Evolutionary conservation across 2,888 invertebrate species (phyloP), one percentile per base, ranked within the genome.

Genomic region (Drosophila prolongata): DNA sequence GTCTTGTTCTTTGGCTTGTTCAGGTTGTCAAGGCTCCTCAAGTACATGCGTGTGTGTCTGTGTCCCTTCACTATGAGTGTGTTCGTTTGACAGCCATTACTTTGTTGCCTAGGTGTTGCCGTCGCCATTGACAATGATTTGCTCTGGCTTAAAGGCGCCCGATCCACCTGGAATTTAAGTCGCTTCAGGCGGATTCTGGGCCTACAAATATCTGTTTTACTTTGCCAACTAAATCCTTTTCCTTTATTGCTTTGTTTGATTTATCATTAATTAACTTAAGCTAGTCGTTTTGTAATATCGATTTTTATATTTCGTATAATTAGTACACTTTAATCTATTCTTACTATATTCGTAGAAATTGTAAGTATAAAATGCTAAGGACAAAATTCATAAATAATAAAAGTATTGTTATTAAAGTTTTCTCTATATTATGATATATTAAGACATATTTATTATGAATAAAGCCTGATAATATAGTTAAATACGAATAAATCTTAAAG

Each of bases 41-140:
- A 81, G 76, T 79, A 79, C 59, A 64, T 71, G 71, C 56, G 73
- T 71, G 62, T 57, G 42, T 19, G 44, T 44, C 42, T 19, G 16
- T 38, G 38, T 53, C 24, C 38, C 14, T 42, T 42, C 27, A 44
- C 16, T 59, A 55, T 59, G 56, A 46, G 38, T 66, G 58, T 77
- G 52, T 72, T 54, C 76, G 19, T 47, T 59, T 37, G 46, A 60
- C 75, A 69, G 78, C 75, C 78, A 86, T 82, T 82, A 82, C 87
- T 78, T 78, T 80, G 87, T 82, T 78, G 81, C 81, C 87, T 77
- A 83, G 87, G 77, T 69, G 80, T 82, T 75, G 77, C 84, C 56
- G 72, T 72, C 46, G 73, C 72, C 49, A 87, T 77, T 86, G 84
- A 83, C 82, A 83, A 87, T 78, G 78, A 75, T 78, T 80, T 55